These are phyloP conservation scores for Rhinoraja longicauda DNA, from an alignment of 2,797 vertebrate genomes.

Conservation along the genomic window DNA sequence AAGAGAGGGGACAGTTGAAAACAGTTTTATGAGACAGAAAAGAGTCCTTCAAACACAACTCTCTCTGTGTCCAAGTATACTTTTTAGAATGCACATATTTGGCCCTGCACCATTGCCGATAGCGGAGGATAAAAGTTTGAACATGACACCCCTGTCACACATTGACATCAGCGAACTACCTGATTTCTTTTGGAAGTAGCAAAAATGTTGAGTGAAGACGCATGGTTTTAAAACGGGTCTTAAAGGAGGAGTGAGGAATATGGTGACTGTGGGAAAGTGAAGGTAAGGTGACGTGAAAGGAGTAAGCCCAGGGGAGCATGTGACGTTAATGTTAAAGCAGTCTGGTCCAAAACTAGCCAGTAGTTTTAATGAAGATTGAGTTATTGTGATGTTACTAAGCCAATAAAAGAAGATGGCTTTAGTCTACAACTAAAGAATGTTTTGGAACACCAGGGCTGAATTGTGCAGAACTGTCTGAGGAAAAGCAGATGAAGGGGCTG, in stretches of 20 bases:
- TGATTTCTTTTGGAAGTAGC: not conserved
- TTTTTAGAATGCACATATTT: not conserved
- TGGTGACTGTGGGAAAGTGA: not conserved
- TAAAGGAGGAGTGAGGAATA: not conserved
- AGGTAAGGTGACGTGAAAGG: not conserved
- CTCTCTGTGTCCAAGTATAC: not conserved
- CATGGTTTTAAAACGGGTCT: not conserved
- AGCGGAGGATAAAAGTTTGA: not conserved
- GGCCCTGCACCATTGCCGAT: no score
- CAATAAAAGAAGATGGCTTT: not conserved
- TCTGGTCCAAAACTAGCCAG: not conserved
- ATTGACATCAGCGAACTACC: not conserved
- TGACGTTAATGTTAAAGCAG: not conserved
- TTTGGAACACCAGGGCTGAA: not conserved
- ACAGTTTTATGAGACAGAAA: not conserved
- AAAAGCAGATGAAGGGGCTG: not conserved
- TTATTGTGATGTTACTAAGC: not conserved
- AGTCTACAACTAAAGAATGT: not conserved
- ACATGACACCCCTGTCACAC: not conserved
- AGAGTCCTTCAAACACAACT: not conserved
- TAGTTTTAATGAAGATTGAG: not conserved
- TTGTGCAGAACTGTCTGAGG: not conserved
- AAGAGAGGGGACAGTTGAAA: not conserved
- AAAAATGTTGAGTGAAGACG: not conserved
- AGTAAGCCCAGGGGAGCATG: not conserved